phyloP scores from a whole-genome alignment of 2,888 invertebrate species.

The Bhutanitis thaidina region DNA sequence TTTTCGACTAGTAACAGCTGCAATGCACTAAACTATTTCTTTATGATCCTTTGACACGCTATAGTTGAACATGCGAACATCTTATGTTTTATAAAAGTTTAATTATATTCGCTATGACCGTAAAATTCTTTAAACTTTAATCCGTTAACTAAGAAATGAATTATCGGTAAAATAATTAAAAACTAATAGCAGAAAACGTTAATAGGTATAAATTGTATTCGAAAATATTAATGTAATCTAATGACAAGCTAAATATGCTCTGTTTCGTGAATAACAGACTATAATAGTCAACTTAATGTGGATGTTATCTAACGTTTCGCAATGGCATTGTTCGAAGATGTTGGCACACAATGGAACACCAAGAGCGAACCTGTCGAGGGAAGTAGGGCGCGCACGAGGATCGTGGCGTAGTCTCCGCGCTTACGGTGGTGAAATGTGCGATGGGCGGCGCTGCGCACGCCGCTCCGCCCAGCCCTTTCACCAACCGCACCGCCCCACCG shows the following conservation, averaged over 20 bases:
- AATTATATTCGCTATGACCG: constrained; percentile 4
- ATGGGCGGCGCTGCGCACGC: constrained; percentile 72
- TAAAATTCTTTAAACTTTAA: constrained; percentile 7
- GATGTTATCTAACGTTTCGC: constrained; percentile 72
- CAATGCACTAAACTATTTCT: constrained; percentile 13
- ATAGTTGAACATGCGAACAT: constrained; percentile 10
- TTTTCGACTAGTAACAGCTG: constrained; percentile 13
- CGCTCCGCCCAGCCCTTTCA: constrained; percentile 75
- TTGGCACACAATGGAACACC: constrained; percentile 73
- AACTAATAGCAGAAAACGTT: no score
- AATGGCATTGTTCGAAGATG: constrained; percentile 67
- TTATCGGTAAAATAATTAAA: constrained; percentile 9
- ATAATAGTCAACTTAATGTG: constrained; percentile 37
- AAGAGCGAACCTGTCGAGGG: constrained; percentile 66
- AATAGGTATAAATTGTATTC: no score
- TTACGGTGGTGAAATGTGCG: constrained; percentile 68
- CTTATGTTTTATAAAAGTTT: constrained; percentile 4
- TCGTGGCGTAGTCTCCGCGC: constrained; percentile 43
- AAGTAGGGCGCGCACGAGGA: constrained; percentile 69
- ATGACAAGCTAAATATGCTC: not conserved
- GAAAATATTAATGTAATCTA: no score
- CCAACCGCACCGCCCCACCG: constrained; percentile 69
- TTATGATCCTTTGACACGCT: constrained; percentile 9
- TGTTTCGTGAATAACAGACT: constrained; percentile 12
- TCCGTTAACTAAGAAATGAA: no score